Evolutionary conservation across 2,113 vertebrate genomes (phyloP), one percentile per base, ranked within the genome.

Genomic region (Gasterosteus nipponicus): DNA sequence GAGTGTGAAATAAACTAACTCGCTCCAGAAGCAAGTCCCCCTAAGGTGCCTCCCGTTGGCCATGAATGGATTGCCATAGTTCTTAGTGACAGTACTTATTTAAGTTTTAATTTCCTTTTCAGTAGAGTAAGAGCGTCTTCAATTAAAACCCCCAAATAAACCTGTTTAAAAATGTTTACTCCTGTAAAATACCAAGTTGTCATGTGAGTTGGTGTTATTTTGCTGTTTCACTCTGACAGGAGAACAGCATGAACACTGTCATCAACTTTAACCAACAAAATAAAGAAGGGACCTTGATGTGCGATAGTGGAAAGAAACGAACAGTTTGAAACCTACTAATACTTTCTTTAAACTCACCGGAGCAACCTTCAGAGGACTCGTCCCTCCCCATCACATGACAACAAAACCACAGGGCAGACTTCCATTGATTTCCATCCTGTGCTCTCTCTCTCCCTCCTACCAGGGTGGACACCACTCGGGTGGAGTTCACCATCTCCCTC

Each of bases 401-500:
- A 12, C 41, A 12, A 12, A 42, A 42, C 41, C 41, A 41, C 5
- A 41, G 39, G 12, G 42, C 10, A 44, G 14, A 46, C 44, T 15
- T 26, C 22, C 22, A 56, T 58, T 39, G 22, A 65, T 65, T 22
- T 53, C 53, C 61, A 18, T 26, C 51, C 14, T 10, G 0, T 39
- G 42, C 35, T 62, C 7, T 22, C 18, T 64, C 3, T 19, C 14
- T 31, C 8, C 38, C 71, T 66, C 81, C 88, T 62, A 89, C 67
- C 94, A 99, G 98, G 92, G 84, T 96, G 56, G 98, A 99, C 80
- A 98, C 98, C 7, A 99, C 97, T 46, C 95, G 98, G 64, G 97
- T 98, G 39, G 98, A 99, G 89, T 99, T 99, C 89, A 99, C 97
- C 86, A 95, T 99, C 90, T 97, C 98, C 7, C 93, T 99, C 69